Evolutionary conservation across 2,797 vertebrate species (phyloP).

Genomic region (Gymnothorax javanicus): DNA sequence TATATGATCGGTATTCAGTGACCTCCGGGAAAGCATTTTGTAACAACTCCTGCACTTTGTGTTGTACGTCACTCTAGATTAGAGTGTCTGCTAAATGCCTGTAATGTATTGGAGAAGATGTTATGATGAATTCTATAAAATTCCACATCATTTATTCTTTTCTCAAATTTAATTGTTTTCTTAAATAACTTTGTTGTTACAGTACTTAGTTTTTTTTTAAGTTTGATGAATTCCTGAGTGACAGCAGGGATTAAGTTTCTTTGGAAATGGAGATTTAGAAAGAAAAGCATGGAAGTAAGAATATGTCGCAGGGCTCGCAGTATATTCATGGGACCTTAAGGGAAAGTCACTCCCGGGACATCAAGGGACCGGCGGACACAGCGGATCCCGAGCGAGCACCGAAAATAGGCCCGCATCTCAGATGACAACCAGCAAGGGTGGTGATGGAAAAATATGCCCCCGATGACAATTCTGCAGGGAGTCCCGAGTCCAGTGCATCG

Average conservation of each 20-base stretch:
- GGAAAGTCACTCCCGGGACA: slow-evolving; percentile 67
- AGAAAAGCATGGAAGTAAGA: background rate
- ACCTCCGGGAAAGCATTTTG: background rate
- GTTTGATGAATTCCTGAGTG: slow-evolving; percentile 34
- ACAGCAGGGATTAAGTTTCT: slow-evolving; percentile 50
- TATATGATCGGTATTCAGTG: background rate
- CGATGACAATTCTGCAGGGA: slow-evolving; percentile 54
- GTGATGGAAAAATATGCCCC: slow-evolving; percentile 56
- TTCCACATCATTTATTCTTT: background rate
- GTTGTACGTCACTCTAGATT: too few relatives aligned
- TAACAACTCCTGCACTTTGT: too few relatives aligned
- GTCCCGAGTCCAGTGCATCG: slow-evolving; percentile 15
- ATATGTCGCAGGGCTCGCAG: background rate
- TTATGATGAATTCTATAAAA: background rate
- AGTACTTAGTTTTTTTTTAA: too few relatives aligned
- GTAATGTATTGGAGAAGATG: too few relatives aligned
- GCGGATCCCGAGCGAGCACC: slow-evolving; percentile 60
- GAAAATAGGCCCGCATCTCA: slow-evolving; percentile 66
- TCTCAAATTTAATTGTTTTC: background rate
- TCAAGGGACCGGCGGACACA: slow-evolving; percentile 63
- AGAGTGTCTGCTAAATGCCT: too few relatives aligned
- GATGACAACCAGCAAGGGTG: slow-evolving; percentile 41
- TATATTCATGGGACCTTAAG: slow-evolving; percentile 66
- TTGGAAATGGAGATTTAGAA: background rate
- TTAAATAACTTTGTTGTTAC: background rate